Conservation (phyloP, 2,888 invertebrate species). For the Dynastes maya region DNA sequence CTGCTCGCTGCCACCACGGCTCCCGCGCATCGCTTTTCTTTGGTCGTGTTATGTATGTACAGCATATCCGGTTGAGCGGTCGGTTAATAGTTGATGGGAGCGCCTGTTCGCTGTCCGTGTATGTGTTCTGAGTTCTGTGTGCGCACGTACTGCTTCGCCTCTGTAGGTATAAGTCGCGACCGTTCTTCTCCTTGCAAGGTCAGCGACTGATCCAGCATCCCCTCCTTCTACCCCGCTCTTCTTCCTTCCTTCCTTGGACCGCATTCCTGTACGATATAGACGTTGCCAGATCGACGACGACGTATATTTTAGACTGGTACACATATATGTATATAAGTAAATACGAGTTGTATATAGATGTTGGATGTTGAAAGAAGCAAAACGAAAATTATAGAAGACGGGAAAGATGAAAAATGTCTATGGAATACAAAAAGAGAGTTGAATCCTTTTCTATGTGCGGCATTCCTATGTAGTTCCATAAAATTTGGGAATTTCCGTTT, state of each 20-base stretch:
- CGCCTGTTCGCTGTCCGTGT: constrained; percentile 54
- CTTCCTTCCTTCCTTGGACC: constrained; percentile 67
- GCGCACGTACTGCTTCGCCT: constrained; percentile 17
- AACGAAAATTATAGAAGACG: neutral
- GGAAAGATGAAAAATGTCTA: no score
- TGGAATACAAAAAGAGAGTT: no score
- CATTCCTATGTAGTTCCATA: no score
- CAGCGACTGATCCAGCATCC: constrained; percentile 70
- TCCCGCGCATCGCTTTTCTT: constrained; percentile 55
- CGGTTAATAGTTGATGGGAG: constrained; percentile 52
- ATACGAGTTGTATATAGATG: neutral
- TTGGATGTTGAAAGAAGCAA: no score
- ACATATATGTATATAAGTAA: neutral
- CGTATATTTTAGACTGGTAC: neutral
- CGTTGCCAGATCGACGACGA: constrained; percentile 59
- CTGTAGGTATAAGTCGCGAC: constrained; percentile 43
- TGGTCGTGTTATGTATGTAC: constrained; percentile 61
- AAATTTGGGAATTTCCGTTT: no score
- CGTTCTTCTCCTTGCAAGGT: constrained; percentile 70
- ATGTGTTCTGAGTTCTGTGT: no score
- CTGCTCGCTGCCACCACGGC: neutral
- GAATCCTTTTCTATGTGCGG: no score
- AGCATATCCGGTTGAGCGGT: constrained; percentile 66
- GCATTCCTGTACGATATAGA: constrained; percentile 62
- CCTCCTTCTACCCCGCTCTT: constrained; percentile 60